Base-by-base conservation (phyloP, 2,888 invertebrate genomes). In the Chaetogeoica ovagalla region DNA sequence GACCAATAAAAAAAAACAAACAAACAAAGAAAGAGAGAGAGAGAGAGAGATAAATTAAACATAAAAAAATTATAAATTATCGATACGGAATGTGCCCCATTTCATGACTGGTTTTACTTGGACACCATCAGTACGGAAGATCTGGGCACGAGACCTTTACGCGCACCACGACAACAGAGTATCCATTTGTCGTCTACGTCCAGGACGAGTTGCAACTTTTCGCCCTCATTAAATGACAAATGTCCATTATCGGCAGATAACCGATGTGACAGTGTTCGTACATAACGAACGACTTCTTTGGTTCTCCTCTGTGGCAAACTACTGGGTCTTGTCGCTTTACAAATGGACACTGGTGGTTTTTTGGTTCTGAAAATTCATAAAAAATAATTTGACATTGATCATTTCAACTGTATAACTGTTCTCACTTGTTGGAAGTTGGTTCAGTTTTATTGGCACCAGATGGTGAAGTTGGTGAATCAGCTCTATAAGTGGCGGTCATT, bases 211-310 rank as follows among this genome's bases (percentile, higher is more conserved):
- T 91, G 90, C 69, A 93, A 88, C 65, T 90, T 89, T 85, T 93
- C 93, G 23, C 93, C 93, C 86, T 93, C 92, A 85, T 91, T 92
- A 87, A 92, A 93, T 19, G 92, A 91, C 60, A 93, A 87, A 84
- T 93, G 93, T 17, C 93, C 93, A 71, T 91, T 92, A 85, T 92
- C 92, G 0, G 92, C 91, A n/a, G 92, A 91, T 81, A 92, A 86
- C 84, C 92, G 89, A 84, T 93, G 92, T 86, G 91, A 91, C 62
- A 93, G 86, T 5, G 93, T 92, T 85, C 92, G 89, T 79, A 93
- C 93, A 85, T 91, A 90, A 86, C 93, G 71, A 52, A 19, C 23
- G 7, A 65, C 59, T 37, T 81, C 77, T 15, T 68, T 75, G 0
- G 77, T 17, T 57, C 57, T 89, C 30, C 91, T 90, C 86, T 92